phyloP scores from a whole-genome alignment of 2,113 vertebrate species.

The Himantopus leucocephalus region DNA sequence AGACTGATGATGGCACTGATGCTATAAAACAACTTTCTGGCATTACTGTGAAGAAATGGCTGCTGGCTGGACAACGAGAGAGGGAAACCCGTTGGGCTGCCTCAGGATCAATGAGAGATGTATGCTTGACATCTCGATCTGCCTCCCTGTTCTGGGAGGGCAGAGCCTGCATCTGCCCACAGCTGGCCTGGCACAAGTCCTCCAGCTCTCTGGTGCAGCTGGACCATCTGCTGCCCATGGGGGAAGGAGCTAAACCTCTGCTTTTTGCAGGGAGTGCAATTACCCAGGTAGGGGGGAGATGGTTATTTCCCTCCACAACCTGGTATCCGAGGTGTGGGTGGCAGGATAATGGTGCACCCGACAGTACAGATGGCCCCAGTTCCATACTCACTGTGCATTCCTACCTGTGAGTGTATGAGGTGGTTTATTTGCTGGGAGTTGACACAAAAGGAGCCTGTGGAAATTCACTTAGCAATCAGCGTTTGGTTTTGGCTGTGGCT shows the following conservation, averaged over 20 bases:
- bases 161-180: not conserved
- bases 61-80: not conserved
- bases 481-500: not conserved
- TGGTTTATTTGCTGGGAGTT: not conserved
- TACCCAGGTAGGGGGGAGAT: rapidly evolving
- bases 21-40: not conserved
- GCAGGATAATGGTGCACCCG: not conserved
- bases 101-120: not conserved
- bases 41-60: not conserved
- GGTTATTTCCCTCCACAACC: not conserved
- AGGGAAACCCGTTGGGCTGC: not conserved
- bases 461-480: conserved; percentile 38
- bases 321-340: rapidly evolving
- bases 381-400: not conserved
- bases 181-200: not conserved
- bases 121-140: not conserved
- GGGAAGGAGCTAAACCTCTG: not conserved
- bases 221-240: not conserved
- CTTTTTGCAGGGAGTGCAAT: not conserved
- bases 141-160: not conserved
- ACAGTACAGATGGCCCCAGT: not conserved
- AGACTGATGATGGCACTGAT: not conserved
- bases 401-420: not conserved
- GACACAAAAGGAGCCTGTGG: not conserved
- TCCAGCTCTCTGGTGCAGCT: not conserved